Evolutionary conservation across 2,113 vertebrate species (phyloP).

Genomic region (Tupaia chinensis): DNA sequence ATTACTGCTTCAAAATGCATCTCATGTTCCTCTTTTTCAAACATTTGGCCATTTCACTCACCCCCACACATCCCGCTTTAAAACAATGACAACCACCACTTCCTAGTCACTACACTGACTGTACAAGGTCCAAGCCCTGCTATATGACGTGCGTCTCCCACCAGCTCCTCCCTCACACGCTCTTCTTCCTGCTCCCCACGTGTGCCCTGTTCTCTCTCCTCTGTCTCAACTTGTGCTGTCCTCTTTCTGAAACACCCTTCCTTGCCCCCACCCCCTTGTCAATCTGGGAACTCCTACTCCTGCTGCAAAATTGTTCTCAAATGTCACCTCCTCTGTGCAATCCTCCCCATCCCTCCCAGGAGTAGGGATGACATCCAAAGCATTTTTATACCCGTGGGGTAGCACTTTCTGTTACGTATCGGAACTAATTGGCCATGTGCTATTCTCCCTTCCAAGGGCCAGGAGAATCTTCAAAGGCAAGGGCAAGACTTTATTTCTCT

Average conservation of each 20-base stretch:
- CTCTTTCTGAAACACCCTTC: background rate
- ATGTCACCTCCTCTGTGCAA: conserved; percentile 42
- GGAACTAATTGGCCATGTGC: background rate
- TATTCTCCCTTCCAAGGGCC: background rate
- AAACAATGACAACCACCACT: background rate
- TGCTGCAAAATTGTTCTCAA: conserved; percentile 44
- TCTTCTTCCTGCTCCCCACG: background rate
- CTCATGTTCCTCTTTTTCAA: background rate
- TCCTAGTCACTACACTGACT: background rate
- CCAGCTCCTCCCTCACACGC: background rate
- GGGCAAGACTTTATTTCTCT: background rate
- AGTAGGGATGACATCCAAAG: background rate
- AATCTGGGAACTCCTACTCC: conserved; percentile 67
- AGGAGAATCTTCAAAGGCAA: background rate
- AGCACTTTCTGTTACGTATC: background rate
- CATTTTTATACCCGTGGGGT: background rate
- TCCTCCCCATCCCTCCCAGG: background rate
- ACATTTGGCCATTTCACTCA: conserved; percentile 13
- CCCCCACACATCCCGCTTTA: background rate
- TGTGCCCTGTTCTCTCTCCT: background rate
- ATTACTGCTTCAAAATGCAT: background rate
- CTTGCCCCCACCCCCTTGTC: conserved; percentile 2
- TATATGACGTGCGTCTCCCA: accelerated
- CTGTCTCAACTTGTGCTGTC: background rate
- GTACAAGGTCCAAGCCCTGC: background rate